Evolutionary conservation across 2,113 vertebrate species (phyloP), one percentile per base, ranked within the genome.

Genomic region (Burhinus bistriatus): DNA sequence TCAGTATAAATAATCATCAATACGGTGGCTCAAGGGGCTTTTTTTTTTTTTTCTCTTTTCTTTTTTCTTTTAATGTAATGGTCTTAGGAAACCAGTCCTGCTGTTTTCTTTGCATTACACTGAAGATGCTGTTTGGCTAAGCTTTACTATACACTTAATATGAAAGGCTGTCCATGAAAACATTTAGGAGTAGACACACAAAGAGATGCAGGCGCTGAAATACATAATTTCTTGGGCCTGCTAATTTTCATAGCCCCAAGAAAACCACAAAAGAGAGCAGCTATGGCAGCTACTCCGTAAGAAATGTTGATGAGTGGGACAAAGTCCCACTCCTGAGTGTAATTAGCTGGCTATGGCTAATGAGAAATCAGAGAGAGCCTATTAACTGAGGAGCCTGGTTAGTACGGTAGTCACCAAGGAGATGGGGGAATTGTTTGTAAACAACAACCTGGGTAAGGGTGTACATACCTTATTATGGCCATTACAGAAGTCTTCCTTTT

Each of bases 371-470:
- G 77, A 78, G 52, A 42, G 25, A 73, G n/a, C 15, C 83, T 42
- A 5, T 75, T 87, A 84, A 66, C 26, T 45, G 58, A 70, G 81
- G 7, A 94, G 36, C 42, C 29, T 64, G 32, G 58, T 27, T 38
- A 91, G 32, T 55, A 21, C 52, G 64, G 68, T 7, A 80, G 34
- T 75, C 73, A 70, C 80, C 29, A 36, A 69, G 40, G 23, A n/a
- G 72, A 55, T 79, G 29, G 23, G 22, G 6, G 36, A 87, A 79
- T 13, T 85, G 52, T 68, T 95, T 83, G 73, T 77, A 91, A 89
- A 44, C 49, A 66, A 42, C 0, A 0, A 12, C 25, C 25, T 62
- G n/a, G 16, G n/a, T 68, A 19, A 45, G 26, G 17, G 15, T 54
- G 7, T 72, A 62, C 1, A 0, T 21, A 40, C 20, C n/a, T 27